A percentile compares a stretch with the other conserved stretches of the same genome.
Conservation (phyloP, 1,140 invertebrate species). For the Leptinotarsa defecta region DNA sequence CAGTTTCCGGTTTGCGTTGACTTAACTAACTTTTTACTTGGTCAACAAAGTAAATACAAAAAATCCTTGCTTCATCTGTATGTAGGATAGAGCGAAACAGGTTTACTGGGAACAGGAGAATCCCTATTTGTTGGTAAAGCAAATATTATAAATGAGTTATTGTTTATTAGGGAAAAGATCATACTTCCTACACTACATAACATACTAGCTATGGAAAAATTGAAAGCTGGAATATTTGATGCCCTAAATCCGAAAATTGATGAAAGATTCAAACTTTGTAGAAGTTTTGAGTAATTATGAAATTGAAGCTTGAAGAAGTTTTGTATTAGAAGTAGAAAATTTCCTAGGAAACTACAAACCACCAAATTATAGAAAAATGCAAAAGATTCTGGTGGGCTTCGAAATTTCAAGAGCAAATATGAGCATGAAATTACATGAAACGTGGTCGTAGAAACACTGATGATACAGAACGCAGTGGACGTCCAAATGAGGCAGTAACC, state of each 20-base stretch:
- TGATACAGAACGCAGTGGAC: too few species aligned
- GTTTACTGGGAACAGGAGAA: constrained; percentile 39
- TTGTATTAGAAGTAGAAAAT: constrained; percentile 27
- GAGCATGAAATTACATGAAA: constrained; percentile 20
- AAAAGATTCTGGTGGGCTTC: not conserved
- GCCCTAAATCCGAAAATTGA: constrained; percentile 40
- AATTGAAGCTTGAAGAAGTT: constrained; percentile 19
- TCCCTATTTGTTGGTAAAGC: constrained; percentile 10
- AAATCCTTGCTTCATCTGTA: not conserved
- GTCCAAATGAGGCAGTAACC: too few species aligned
- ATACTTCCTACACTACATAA: constrained; percentile 52
- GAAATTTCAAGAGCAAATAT: constrained; percentile 13
- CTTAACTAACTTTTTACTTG: constrained; percentile 12
- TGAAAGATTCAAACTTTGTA: constrained; percentile 13
- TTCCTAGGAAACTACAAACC: constrained; percentile 25
- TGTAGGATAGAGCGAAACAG: constrained; percentile 41
- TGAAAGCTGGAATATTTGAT: constrained; percentile 45
- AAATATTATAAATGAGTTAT: constrained; percentile 18
- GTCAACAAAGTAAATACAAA: constrained; percentile 45
- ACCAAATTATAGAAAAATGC: constrained; percentile 27
- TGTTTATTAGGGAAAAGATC: constrained; percentile 43
- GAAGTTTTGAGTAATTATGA: not conserved
- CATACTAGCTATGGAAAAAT: constrained; percentile 44
- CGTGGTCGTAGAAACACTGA: too few species aligned
- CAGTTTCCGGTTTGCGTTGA: constrained; percentile 32